Evolutionary conservation across 2,113 vertebrate species (phyloP), one percentile per base, ranked within the genome.

Genomic region (Castor canadensis): DNA sequence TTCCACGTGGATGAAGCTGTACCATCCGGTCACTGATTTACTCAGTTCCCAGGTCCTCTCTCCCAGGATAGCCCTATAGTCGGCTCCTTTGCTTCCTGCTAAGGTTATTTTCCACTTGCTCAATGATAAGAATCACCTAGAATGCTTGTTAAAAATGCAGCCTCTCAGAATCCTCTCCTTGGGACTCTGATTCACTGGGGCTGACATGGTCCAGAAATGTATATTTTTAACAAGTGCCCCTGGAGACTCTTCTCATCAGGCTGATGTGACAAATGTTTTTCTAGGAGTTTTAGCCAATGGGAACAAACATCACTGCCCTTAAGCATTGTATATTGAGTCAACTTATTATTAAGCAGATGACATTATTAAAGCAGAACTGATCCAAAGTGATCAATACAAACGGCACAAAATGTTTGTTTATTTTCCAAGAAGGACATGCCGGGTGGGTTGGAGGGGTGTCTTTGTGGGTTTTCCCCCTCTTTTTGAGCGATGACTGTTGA

Each of bases 401-500:
- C 7, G 47, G 24, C 9, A 87, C 60, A 58, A 75, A 91, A 73
- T 17, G 19, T 45, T 28, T 75, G 66, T 28, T 58, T 87, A 26
- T 95, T 87, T 60, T 69, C 43, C 81, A 64, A 67, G 67, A 79
- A 93, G 69, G 81, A 92, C 66, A 38, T 64, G 54, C 26, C 75
- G 76, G 81, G 62, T 71, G 38, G 60, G 94, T 2, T 58, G 82
- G 67, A n/a, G 84, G 96, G 94, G 66, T 72, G n/a, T 87, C 40
- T 96, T 88, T 80, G 56, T 60, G 58, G 10, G 22, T 86, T 66
- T 91, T 40, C 8, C 19, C 32, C 16, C 56, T 35, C 73, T 89
- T 76, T 95, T 58, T 73, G 83, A 94, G 66, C 35, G 60, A 93
- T 94, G 93, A 84, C 64, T 95, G 13, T 79, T 93, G 77, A 94